phyloP scores from a whole-genome alignment of 2,113 vertebrate species.

The Fulmarus glacialis region DNA sequence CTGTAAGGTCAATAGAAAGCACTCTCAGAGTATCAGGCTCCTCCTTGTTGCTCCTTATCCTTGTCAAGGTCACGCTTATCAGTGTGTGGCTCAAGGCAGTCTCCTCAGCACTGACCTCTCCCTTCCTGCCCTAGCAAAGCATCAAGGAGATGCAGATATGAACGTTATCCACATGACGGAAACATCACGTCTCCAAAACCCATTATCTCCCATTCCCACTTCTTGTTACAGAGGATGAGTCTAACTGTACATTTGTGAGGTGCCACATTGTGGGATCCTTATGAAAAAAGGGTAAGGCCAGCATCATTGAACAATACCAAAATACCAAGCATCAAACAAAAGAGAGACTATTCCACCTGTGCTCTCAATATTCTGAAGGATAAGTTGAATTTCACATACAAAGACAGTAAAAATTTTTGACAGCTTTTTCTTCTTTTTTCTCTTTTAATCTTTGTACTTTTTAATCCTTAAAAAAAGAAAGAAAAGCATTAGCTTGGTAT shows the following conservation, averaged over 20 bases:
- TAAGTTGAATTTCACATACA: not conserved
- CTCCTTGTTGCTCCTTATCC: not conserved
- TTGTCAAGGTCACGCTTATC: not conserved
- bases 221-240: not conserved
- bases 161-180: not conserved
- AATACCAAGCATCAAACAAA: not conserved
- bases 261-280: not conserved
- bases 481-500: not conserved
- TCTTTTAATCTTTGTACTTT: not conserved
- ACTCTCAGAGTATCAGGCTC: not conserved
- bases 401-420: not conserved
- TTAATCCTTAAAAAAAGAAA: not conserved
- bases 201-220: not conserved
- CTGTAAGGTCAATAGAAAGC: not conserved
- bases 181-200: not conserved
- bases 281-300: not conserved
- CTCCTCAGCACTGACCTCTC: not conserved
- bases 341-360: not conserved
- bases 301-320: not conserved
- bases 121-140: not conserved
- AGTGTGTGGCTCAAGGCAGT: not conserved
- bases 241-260: not conserved
- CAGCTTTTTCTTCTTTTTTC: not conserved
- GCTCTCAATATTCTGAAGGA: not conserved
- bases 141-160: not conserved